phyloP scores from a whole-genome alignment of 2,888 invertebrate genomes.

The Abscondita cerata region DNA sequence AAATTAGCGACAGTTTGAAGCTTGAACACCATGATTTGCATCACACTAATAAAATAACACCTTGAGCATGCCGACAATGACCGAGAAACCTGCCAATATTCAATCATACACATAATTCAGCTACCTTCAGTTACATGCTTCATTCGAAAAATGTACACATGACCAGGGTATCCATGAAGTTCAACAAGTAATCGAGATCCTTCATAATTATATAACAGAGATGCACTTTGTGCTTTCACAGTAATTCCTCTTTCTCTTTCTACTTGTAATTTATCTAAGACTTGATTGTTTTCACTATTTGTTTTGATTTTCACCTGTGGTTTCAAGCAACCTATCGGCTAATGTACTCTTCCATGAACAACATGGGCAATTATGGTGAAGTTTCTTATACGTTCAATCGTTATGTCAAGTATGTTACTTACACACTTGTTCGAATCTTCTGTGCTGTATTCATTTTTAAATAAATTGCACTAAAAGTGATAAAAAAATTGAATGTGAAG shows the following conservation, averaged over 20 bases:
- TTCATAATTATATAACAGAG: constrained; percentile 77
- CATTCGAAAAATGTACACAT: constrained; percentile 98
- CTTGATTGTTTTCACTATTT: constrained; percentile 71
- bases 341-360: constrained; percentile 97
- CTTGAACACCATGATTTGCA: constrained; percentile 95
- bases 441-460: constrained; percentile 1
- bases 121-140: constrained; percentile 71
- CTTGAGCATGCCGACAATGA: constrained; percentile 92
- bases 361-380: constrained; percentile 99
- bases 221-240: constrained; percentile 96
- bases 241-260: constrained; percentile 97
- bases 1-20: constrained; percentile 98
- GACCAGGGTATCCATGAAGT: constrained; percentile 98
- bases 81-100: constrained; percentile 70
- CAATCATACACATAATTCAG: neutral
- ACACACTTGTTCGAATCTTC: neutral
- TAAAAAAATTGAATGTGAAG: too few relatives aligned
- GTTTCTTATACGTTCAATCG: constrained; percentile 75
- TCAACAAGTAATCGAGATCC: constrained; percentile 79
- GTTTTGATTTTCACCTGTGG: constrained; percentile 82
- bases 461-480: neutral
- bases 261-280: constrained; percentile 82
- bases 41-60: constrained; percentile 92
- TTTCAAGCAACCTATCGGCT: constrained; percentile 93
- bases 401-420: constrained; percentile 45